Percentiles rank a stretch among this genome's conserved stretches.
phyloP scores from a whole-genome alignment of 2,113 vertebrate genomes.

The Okapia johnstoni region DNA sequence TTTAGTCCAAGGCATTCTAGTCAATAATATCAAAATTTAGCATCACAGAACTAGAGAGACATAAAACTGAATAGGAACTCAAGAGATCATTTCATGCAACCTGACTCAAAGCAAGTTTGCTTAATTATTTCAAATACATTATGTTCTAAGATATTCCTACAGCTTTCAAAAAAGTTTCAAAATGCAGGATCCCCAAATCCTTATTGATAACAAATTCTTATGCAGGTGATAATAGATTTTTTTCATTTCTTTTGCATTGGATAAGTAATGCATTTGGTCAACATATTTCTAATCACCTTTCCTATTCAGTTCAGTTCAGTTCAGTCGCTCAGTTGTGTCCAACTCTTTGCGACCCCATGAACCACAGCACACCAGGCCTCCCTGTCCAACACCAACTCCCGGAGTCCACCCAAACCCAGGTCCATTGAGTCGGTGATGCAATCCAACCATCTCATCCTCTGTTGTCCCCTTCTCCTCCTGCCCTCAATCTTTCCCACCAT shows the following conservation, averaged over 20 bases:
- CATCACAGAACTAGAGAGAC: conserved; percentile 23
- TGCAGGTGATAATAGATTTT: background rate
- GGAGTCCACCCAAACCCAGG: too few species aligned
- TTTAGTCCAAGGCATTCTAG: conserved; percentile 46
- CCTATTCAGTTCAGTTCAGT: background rate
- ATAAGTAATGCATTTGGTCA: background rate
- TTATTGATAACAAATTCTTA: background rate
- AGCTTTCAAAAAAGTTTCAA: background rate
- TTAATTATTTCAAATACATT: conserved; percentile 30
- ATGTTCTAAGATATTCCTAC: background rate
- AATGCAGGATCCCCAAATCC: background rate
- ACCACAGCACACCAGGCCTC: too few species aligned
- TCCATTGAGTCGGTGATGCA: too few species aligned
- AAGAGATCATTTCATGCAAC: conserved; percentile 23
- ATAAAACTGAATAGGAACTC: conserved; percentile 22
- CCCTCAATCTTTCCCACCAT: too few species aligned
- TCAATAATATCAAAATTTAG: conserved; percentile 53
- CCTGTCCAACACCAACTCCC: too few species aligned
- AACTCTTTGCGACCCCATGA: too few species aligned
- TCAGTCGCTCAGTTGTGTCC: too few species aligned
- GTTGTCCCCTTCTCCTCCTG: too few species aligned
- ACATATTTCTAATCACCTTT: background rate
- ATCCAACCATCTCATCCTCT: too few species aligned
- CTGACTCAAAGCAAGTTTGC: conserved; percentile 8
- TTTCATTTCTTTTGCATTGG: background rate